Evolutionary conservation across 30 jellyfish, hydroid and myxozoan species (phyloP).

Genomic region (Morbakka virulenta): DNA sequence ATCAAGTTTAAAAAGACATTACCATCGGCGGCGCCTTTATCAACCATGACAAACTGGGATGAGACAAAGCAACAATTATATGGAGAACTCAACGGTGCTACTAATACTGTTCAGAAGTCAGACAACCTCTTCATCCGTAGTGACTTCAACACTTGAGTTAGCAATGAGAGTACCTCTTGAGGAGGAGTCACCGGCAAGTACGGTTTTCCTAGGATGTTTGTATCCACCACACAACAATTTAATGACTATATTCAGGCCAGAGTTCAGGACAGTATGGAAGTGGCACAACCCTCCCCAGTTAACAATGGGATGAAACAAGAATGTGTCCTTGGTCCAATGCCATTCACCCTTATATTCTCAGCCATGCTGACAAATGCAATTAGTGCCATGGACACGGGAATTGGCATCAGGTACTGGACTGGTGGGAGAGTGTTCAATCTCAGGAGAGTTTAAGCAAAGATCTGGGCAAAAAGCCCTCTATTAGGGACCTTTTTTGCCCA

Average conservation of each 20-base stretch:
- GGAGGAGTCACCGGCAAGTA: conserved; percentile 8
- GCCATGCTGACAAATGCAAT: not conserved
- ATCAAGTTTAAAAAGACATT: too few relatives aligned
- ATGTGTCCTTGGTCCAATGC: not conserved
- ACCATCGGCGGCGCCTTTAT: too few relatives aligned
- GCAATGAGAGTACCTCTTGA: conserved; percentile 18
- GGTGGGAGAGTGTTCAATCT: not conserved
- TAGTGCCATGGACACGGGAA: not conserved
- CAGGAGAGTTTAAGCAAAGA: not conserved
- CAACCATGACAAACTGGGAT: conserved; percentile 42
- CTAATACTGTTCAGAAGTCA: not conserved
- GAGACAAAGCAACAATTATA: conserved; percentile 24
- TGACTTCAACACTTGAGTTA: conserved; percentile 38
- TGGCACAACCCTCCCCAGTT: not conserved
- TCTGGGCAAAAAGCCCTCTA: not conserved
- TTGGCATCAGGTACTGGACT: not conserved
- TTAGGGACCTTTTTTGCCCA: not conserved
- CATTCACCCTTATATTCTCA: not conserved
- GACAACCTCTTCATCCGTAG: conserved; percentile 24
- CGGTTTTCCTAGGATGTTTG: not conserved
- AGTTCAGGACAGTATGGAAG: not conserved
- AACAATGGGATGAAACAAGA: not conserved
- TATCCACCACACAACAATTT: not conserved
- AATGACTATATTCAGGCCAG: not conserved
- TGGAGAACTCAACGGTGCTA: conserved; percentile 5